These are phyloP conservation scores for Euleptes europaea DNA, from an alignment of 2,113 vertebrate genomes.

Conservation along the genomic window DNA sequence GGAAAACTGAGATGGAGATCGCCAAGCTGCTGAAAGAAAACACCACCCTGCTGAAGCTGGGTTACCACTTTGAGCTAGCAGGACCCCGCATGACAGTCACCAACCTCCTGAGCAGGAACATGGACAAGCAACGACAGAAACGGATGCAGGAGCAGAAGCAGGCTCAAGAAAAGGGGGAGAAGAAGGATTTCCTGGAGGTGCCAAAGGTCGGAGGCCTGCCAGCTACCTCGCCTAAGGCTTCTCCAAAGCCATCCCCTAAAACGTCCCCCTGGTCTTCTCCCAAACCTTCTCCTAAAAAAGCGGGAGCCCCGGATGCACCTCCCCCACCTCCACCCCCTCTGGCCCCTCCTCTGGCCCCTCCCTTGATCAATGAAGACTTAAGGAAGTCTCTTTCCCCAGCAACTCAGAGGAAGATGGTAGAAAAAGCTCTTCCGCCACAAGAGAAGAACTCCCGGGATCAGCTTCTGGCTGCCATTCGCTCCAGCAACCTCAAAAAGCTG, in stretches of 20 bases:
- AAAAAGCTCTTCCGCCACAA: slow-evolving; percentile 73
- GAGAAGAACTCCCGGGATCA: slow-evolving; percentile 94
- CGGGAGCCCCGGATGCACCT: slow-evolving; percentile 51
- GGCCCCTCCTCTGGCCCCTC: slow-evolving; percentile 85
- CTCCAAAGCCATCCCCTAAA: slow-evolving; percentile 84
- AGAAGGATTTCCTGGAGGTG: slow-evolving; percentile 83
- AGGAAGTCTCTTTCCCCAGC: slow-evolving; percentile 87
- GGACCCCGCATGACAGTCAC: slow-evolving; percentile 97
- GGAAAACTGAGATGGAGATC: slow-evolving; percentile 98
- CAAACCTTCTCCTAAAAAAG: slow-evolving; percentile 78
- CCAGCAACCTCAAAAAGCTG: slow-evolving; percentile 86
- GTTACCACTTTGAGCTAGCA: slow-evolving; percentile 95
- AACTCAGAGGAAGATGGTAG: slow-evolving; percentile 88
- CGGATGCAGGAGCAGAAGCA: slow-evolving; percentile 92
- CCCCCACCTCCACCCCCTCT: slow-evolving; percentile 83
- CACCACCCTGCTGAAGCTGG: slow-evolving; percentile 91
- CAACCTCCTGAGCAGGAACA: slow-evolving; percentile 95
- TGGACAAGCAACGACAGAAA: slow-evolving; percentile 94
- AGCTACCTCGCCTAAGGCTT: slow-evolving; percentile 74
- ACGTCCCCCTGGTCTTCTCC: slow-evolving; percentile 80
- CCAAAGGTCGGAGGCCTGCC: slow-evolving; percentile 72
- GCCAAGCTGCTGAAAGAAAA: slow-evolving; percentile 94
- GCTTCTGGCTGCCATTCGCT: slow-evolving; percentile 92
- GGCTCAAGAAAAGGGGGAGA: slow-evolving; percentile 84
- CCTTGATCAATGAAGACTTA: slow-evolving; percentile 82